These are phyloP conservation scores for Drosophila punjabiensis DNA, from an alignment of 1,140 invertebrate genomes.

Conservation along the genomic window DNA sequence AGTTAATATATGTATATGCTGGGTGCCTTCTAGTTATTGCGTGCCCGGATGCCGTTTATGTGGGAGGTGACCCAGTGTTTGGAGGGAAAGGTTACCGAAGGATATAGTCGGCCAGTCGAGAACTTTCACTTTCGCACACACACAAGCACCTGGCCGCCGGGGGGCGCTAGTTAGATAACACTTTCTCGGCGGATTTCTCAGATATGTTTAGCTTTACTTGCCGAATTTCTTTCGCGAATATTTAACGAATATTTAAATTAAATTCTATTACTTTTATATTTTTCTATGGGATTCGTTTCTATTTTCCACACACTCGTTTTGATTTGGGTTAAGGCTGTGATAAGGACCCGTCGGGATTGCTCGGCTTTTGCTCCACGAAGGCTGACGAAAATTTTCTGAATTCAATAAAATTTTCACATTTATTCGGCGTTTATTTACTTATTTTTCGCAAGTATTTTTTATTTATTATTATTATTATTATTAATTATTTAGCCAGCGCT, in stretches of 20 bases:
- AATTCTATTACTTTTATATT: not conserved
- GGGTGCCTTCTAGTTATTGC: constrained; percentile 43
- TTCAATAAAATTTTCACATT: constrained; percentile 25
- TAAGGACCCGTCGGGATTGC: constrained; percentile 31
- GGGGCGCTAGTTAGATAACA: constrained; percentile 71
- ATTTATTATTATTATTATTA: constrained; percentile 25
- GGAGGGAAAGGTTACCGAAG: constrained; percentile 42
- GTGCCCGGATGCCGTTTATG: constrained; percentile 59
- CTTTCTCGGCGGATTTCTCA: constrained; percentile 33
- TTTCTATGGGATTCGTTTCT: not conserved
- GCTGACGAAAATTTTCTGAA: constrained; percentile 16
- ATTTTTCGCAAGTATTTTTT: constrained; percentile 9
- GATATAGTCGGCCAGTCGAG: constrained; percentile 35
- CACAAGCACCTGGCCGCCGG: constrained; percentile 26
- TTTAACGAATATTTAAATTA: not conserved
- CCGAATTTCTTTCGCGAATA: constrained; percentile 4
- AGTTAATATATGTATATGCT: constrained; percentile 36
- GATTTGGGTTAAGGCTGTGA: constrained; percentile 38
- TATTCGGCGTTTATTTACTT: constrained; percentile 10
- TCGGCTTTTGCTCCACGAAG: constrained; percentile 37
- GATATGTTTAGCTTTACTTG: constrained; percentile 27
- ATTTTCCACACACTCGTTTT: constrained; percentile 22
- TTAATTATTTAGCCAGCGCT: constrained; percentile 65
- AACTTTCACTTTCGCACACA: constrained; percentile 69
- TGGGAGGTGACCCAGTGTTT: constrained; percentile 45